A percentile compares a stretch with the other conserved stretches of the same genome.
phyloP scores from a whole-genome alignment of 1,140 invertebrate genomes.

The Coelopa frigida region DNA sequence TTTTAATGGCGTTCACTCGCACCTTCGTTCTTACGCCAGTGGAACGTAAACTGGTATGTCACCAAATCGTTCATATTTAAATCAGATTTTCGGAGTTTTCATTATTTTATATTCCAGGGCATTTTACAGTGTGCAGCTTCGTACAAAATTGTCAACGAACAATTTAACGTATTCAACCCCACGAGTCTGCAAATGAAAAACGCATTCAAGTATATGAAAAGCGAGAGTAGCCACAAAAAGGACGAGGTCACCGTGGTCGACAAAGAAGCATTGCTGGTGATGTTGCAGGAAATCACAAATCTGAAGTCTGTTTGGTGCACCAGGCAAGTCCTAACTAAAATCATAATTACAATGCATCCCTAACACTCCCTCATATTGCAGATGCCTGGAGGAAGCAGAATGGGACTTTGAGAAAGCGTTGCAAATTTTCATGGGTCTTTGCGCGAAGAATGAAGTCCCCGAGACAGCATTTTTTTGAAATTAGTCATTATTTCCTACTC shows the following conservation, averaged over 20 bases:
- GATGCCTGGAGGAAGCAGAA: conserved; percentile 26
- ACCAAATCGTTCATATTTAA: neutral
- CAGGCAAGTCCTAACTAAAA: conserved; percentile 10
- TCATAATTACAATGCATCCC: neutral
- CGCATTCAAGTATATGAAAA: conserved; percentile 23
- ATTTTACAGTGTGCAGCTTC: conserved; percentile 5
- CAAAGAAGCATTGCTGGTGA: conserved; percentile 23
- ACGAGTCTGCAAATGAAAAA: conserved; percentile 16
- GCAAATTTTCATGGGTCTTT: conserved; percentile 17
- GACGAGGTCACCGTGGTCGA: conserved; percentile 11
- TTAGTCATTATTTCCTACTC: no score
- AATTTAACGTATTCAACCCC: conserved; percentile 24
- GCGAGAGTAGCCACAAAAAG: neutral
- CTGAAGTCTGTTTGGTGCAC: conserved; percentile 32
- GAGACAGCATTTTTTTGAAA: conserved; percentile 12
- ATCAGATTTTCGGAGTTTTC: neutral
- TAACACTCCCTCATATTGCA: no score
- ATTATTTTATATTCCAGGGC: conserved; percentile 3
- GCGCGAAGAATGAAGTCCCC: conserved; percentile 11
- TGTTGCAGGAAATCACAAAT: conserved; percentile 27
- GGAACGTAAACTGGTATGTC: conserved; percentile 4
- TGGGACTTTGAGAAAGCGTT: conserved; percentile 26
- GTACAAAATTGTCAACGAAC: conserved; percentile 28
- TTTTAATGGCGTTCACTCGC: conserved; percentile 14
- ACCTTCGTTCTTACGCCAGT: conserved; percentile 12